Evolutionary conservation across 2,113 vertebrate species (phyloP), one percentile per base, ranked within the genome.

Genomic region (Trinectes maculatus): DNA sequence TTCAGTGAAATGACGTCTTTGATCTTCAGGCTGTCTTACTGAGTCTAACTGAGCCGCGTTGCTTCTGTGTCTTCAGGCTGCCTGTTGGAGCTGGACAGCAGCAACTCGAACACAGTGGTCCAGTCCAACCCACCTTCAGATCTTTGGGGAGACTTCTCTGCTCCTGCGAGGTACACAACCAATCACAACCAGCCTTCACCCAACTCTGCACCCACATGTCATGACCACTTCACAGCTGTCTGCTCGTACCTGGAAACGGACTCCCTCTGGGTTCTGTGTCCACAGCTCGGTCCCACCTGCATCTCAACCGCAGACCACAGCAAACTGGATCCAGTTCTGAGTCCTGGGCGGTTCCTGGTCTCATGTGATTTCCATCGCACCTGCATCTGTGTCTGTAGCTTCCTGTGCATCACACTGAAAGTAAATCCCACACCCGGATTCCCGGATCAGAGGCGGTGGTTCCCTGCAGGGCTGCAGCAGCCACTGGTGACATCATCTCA

Each of bases 321-420:
- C 75, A 4, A 94, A 91, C 91, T 97, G 96, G 96, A 95, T 96
- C 86, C 94, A 96, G 90, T 98, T 98, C 80, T 98, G 92, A 82
- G 37, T 11, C 29, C 8, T 5, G 33, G 5, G 21, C 0, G 1
- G 6, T 24, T 1, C 0, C 39, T n/a, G n/a, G 1, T 43, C 25
- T 8, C 0, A 8, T 13, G 28, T 36, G 52, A 67, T 34, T n/a
- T 55, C 48, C 77, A 73, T 80, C 74, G 49, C 74, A 48, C 57
- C 73, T 26, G 51, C 77, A 54, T 81, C 73, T 0, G 78, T 77
- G 79, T 83, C 55, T 3, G 40, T 68, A 29, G 75, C 81, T 67
- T 84, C 64, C 34, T 37, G 75, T 53, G 71, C 71, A 49, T 59
- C 74, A 51, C 74, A 44, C 58, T 51, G 18, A 43, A 8, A 9